phyloP scores from a whole-genome alignment of 2,113 vertebrate species.

The Pangasianodon gigas region DNA sequence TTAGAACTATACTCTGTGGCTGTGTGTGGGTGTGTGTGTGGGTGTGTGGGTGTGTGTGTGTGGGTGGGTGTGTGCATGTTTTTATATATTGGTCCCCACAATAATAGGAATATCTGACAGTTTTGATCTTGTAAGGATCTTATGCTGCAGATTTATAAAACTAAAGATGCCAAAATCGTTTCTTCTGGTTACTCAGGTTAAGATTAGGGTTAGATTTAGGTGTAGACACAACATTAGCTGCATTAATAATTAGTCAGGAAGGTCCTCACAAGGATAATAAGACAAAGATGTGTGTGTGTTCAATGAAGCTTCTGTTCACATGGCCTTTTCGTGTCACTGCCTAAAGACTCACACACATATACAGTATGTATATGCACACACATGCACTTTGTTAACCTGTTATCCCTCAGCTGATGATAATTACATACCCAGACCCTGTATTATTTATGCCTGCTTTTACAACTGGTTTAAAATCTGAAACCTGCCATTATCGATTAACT shows the following conservation, averaged over 20 bases:
- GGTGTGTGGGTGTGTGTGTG: no score
- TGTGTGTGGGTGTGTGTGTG: neutral
- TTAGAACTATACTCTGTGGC: neutral
- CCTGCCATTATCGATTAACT: constrained; percentile 75
- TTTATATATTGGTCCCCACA: neutral
- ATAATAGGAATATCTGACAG: neutral
- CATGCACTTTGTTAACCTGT: constrained; percentile 68
- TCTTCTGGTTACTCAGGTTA: neutral
- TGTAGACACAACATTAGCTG: neutral
- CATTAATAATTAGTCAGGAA: neutral
- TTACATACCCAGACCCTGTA: constrained; percentile 69
- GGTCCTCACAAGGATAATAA: neutral
- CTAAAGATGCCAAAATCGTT: neutral
- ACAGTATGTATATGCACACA: constrained; percentile 15
- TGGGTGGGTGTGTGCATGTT: neutral
- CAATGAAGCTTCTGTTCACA: neutral
- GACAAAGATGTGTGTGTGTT: neutral
- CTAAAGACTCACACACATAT: neutral
- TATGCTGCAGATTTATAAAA: neutral
- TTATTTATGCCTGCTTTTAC: constrained; percentile 76
- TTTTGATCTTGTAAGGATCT: no score
- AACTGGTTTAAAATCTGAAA: constrained; percentile 74
- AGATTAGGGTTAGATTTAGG: neutral
- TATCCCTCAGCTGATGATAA: constrained; percentile 58
- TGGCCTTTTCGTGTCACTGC: constrained; percentile 1